These are phyloP conservation scores for Cryptocephalus moraei DNA, from an alignment of 2,888 invertebrate species.

Conservation along the genomic window DNA sequence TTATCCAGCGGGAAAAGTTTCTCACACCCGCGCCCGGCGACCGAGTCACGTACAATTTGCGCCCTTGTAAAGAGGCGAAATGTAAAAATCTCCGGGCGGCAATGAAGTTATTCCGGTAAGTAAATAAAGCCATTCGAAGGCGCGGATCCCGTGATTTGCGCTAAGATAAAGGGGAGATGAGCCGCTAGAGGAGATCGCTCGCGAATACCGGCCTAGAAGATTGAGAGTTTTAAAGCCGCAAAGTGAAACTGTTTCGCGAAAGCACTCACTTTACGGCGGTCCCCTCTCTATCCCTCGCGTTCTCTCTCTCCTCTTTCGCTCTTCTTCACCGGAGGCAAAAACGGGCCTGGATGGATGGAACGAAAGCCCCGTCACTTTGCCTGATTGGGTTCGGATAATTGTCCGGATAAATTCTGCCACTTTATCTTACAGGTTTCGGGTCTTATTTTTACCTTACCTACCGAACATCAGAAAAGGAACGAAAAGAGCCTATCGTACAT, in stretches of 20 bases:
- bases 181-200: background rate
- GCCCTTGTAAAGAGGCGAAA: constrained; percentile 21
- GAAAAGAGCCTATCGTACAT: no score
- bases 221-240: background rate
- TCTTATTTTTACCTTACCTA: no score
- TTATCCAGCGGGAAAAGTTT: constrained; percentile 14
- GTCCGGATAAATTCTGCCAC: no score
- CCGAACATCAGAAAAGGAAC: no score
- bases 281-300: no score
- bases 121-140: constrained; percentile 31
- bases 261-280: background rate
- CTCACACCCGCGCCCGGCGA: background rate
- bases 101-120: constrained; percentile 32
- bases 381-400: constrained; percentile 2
- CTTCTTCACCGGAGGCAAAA: no score
- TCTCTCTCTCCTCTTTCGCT: no score
- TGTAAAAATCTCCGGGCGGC: constrained; percentile 25
- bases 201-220: background rate
- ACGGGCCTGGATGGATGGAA: background rate
- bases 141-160: constrained; percentile 29
- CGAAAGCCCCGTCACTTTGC: background rate
- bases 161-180: constrained; percentile 24
- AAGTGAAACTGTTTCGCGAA: background rate
- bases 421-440: no score
- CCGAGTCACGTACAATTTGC: constrained; percentile 21